Conservation (phyloP, 2,113 vertebrate species). For the Ophiodon elongatus region DNA sequence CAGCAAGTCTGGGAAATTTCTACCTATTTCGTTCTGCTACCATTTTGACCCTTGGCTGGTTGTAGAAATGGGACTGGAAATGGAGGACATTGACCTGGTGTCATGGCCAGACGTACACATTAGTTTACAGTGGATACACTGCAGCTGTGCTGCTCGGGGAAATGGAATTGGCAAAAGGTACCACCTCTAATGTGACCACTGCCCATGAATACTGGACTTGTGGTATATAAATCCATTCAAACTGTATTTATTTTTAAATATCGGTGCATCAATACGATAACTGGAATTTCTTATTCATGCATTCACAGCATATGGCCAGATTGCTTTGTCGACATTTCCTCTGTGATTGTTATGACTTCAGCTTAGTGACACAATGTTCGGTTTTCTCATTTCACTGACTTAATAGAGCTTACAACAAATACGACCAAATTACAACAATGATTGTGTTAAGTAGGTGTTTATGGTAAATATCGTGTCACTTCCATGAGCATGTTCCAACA, state of each 20-base stretch:
- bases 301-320: not conserved
- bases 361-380: constrained; percentile 21
- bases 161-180: constrained; percentile 66
- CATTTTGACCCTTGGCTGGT: constrained; percentile 74
- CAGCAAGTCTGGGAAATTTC: constrained; percentile 70
- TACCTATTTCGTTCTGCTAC: constrained; percentile 63
- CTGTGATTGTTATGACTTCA: constrained; percentile 15
- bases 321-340: constrained; percentile 10
- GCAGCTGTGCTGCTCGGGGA: constrained; percentile 53
- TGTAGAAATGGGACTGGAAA: constrained; percentile 69
- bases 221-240: constrained; percentile 17
- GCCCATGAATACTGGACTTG: constrained; percentile 37
- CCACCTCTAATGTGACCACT: constrained; percentile 51
- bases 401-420: constrained; percentile 34
- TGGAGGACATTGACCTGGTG: constrained; percentile 71
- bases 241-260: not conserved
- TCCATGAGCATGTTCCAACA: constrained; percentile 60
- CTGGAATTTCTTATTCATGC: constrained; percentile 2
- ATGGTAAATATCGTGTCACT: constrained; percentile 77
- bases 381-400: constrained; percentile 40
- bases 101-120: constrained; percentile 61
- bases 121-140: constrained; percentile 73
- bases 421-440: constrained; percentile 34
- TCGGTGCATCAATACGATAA: not conserved
- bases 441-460: constrained; percentile 71